These are phyloP conservation scores for Tympanuchus pallidicinctus DNA, from an alignment of 2,113 vertebrate genomes.

Conservation along the genomic window DNA sequence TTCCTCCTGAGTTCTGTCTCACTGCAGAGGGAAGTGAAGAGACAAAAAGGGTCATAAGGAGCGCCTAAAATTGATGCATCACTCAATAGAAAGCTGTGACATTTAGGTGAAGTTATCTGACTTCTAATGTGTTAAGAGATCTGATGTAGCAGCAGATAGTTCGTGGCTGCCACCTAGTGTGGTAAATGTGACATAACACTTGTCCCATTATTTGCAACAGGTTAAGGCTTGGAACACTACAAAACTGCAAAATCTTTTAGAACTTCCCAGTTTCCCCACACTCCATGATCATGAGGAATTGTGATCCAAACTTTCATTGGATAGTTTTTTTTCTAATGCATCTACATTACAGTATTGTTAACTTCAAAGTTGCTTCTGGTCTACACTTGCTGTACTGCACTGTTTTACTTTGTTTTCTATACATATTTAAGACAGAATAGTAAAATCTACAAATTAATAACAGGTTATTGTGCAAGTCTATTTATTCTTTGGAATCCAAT, in stretches of 20 bases:
- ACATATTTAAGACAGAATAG: background rate
- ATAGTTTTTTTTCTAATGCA: background rate
- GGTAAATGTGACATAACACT: background rate
- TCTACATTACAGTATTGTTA: background rate
- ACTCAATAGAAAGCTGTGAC: background rate
- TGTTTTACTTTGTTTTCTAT: background rate
- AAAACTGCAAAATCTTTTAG: background rate
- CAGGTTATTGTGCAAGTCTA: background rate
- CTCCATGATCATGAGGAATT: background rate
- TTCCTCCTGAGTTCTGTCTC: background rate
- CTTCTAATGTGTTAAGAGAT: background rate
- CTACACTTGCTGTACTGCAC: background rate
- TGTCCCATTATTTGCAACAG: background rate
- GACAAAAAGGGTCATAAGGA: fast-evolving
- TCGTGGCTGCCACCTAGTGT: constrained; percentile 21
- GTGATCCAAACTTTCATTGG: background rate
- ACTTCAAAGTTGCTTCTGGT: background rate
- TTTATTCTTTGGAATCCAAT: background rate
- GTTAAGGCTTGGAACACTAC: background rate
- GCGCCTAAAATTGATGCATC: background rate
- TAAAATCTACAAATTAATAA: background rate
- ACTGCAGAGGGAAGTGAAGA: background rate
- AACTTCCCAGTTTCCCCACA: background rate
- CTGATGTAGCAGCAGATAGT: background rate
- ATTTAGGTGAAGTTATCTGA: background rate